Base-by-base conservation (phyloP, 2,113 vertebrate species). In the Callaeas wilsoni region DNA sequence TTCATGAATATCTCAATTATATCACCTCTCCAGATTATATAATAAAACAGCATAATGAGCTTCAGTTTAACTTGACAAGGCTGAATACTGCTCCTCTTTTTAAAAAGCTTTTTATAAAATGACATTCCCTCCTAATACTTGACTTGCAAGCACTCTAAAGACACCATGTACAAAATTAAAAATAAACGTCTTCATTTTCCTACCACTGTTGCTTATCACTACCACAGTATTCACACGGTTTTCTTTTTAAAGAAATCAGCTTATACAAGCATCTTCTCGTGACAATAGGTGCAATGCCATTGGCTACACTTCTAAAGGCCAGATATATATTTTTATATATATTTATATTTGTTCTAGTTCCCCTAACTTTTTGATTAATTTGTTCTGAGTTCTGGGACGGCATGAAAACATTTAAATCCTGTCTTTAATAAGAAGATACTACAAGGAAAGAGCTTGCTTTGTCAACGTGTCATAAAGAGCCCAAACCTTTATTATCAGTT, bases 71-170 rank as follows among this genome's bases (percentile, higher is more conserved):
- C 53, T 87, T 96, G 89, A 92, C 84, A 96, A 75, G 81, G 57
- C 53, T 94, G 53, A 92, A 93, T 37, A 85, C 32, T 87, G 44
- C 37, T 91, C 59, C 63, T 93, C 52, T 89, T 95, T 95, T 64
- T 35, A 91, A 93, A 93, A 84, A 71, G 84, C 84, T 92, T 96
- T 95, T 94, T 91, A 84, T 89, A 95, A 95, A 93, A 79, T 62
- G 62, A 73, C 50, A 85, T 95, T 93, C 46, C 46, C 55, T 93
- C 70, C 84, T 93, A 93, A 96, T 94, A 85, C 67, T 82, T 83
- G 62, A 95, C 89, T 94, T 91, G 70, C n/a, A 91, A 80, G 53
- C 41, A 69, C 70, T 94, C 81, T 91, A 76, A 95, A 96, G 67
- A 96, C 84, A 95, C 69, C 41, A 37, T 46, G 89, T 89, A 95